Evolutionary conservation across 2,113 vertebrate species (phyloP), one percentile per base, ranked within the genome.

Genomic region (Urocolius indicus): DNA sequence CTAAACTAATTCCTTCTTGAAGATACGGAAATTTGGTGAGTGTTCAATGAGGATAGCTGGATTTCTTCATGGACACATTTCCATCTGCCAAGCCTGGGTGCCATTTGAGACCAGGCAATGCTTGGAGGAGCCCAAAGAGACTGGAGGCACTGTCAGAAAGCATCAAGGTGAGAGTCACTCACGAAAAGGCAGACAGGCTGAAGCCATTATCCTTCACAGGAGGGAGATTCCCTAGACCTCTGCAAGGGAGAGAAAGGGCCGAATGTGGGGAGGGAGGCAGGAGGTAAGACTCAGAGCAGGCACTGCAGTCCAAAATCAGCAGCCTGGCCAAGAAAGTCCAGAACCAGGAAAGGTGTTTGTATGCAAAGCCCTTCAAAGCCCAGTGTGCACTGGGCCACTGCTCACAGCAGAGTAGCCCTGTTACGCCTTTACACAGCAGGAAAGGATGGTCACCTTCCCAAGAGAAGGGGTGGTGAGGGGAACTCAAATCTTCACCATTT

Each of bases 201-300:
- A 75, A 84, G n/a, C 36, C 17, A 18, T 63, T 0, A 0, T 19
- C 41, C 41, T n/a, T 59, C 45, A 30, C 0, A 1, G 65, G 13
- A 66, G 12, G 55, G 41, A 58, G 20, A 80, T 8, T 8, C 5
- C 10, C 34, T 10, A 23, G 30, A 65, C 19, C 54, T 58, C 29
- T 0, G 2, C 48, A 63, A 17, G 4, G 8, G 27, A 57, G 62
- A 49, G 22, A 59, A 68, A 62, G 30, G 76, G 51, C 36, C 0
- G 5, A 9, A 14, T 41, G 21, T 30, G 34, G 21, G 41, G 34
- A 86, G n/a, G 4, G 59, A 73, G 19, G 48, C 24, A 82, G 59
- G 16, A 55, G 29, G 12, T 21, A 62, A 38, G 19, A 51, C 14
- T 36, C 29, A 38, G 13, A 17, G 32, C 46, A 65, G 29, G 51